Base-by-base conservation (phyloP, 2,113 vertebrate species). In the Elanoides forficatus region DNA sequence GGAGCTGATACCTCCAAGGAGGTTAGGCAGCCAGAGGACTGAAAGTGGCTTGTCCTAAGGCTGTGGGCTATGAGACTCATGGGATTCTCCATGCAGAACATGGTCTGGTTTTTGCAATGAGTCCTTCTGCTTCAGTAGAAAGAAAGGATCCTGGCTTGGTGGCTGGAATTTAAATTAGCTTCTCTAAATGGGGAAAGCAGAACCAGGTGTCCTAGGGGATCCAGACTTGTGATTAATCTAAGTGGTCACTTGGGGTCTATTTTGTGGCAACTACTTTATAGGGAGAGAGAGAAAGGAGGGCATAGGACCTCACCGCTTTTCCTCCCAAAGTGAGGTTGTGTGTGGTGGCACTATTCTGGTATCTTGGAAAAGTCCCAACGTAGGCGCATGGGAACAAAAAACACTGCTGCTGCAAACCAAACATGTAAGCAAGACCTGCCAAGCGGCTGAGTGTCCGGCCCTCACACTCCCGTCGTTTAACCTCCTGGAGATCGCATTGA, bases 131-230 rank as follows among this genome's bases (percentile, higher is more conserved):
- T 67, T 52, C 70, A 42, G 56, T 32, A 75, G 79, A 66, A 68
- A 63, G 80, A 92, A 83, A 86, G 29, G 78, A 65, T 43, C 43
- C 60, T 82, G 84, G 73, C 34, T 60, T 74, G 58, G 78, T 71
- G 52, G 60, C 81, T 96, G 87, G 91, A 93, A 96, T 95, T 89
- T 87, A 91, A 78, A 94, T 94, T 52, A 93, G 17, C 34, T 74
- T 63, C 30, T 60, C 47, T 63, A 85, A 93, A 94, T 82, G 81
- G 70, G 56, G 73, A 91, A 94, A 88, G 84, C 86, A 96, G 91
- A 70, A 11, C 59, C 67, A 67, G 86, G 80, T 53, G 47, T 79
- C 76, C 81, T 34, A 36, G 18, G 81, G 73, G 42, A 84, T 78
- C 32, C 56, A 65, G 60, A 43, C 40, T 58, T 62, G 60, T 87